Base-by-base conservation (phyloP, 2,797 vertebrate species). In the Echeneis naucrates region DNA sequence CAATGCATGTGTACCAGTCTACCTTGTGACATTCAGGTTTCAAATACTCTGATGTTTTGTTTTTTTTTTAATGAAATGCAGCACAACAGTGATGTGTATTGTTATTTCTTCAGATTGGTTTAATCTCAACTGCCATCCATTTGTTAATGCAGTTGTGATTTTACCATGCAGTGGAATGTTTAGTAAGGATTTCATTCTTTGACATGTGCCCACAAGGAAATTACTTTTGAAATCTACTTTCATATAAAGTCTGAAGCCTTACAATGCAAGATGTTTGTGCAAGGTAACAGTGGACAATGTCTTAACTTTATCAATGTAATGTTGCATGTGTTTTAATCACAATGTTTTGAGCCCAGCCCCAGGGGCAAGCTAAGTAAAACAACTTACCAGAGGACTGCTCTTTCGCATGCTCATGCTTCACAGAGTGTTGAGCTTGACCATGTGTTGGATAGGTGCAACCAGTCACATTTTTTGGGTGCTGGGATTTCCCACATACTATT, bases 401-500 rank as follows among this genome's bases (percentile, higher is more conserved):
- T 52, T 60, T 70, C 58, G 38, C 63, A 57, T 30, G 24, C 54
- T 80, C 10, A 8, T 40, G 0, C 17, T 30, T 27, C 30, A 64
- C 74, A 5, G 54, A 35, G 42, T 70, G 67, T n/a, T 62, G 75
- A 32, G 40, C 24, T 45, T 13, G 62, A 58, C 27, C 44, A 23
- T 82, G 68, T 62, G 37, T 35, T 51, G 69, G 24, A 23, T 60
- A 60, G 48, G 78, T 54, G 52, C 30, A 67, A 26, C 51, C 57
- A 1, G 21, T 72, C 53, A 68, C 56, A 26, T 61, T 62, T 17
- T 71, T 82, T 21, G 53, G 77, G 55, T 68, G 75, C 2, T 73
- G 81, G 17, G 79, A 55, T 56, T 70, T 82, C 54, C 84, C 85
- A 58, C 90, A 90, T n/a, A 88, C 52, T 21, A 92, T 82, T 1